These are phyloP conservation scores for Luperina testacea DNA, from an alignment of 2,888 invertebrate species.

Conservation along the genomic window DNA sequence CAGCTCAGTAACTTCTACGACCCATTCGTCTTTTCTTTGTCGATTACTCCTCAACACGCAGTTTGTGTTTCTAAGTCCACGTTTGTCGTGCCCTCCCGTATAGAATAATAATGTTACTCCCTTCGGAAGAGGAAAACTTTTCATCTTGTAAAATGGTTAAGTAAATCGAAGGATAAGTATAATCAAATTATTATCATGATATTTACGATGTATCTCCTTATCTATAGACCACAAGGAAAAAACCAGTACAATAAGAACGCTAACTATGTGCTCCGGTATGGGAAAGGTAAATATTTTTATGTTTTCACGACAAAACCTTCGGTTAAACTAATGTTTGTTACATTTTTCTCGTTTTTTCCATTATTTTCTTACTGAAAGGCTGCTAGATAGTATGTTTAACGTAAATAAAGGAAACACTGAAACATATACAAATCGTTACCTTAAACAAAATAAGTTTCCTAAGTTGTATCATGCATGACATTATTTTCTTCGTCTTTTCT, in stretches of 20 bases:
- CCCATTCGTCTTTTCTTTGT: not conserved
- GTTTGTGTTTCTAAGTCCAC: not conserved
- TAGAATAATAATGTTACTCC: no score
- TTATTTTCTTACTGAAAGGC: not conserved
- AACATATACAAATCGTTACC: not conserved
- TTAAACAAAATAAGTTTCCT: not conserved
- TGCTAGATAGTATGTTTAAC: conserved; percentile 9
- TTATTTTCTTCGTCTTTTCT: not conserved
- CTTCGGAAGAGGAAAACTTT: conserved; percentile 2
- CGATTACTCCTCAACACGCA: not conserved
- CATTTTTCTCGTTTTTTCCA: conserved; percentile 39
- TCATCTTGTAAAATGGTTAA: not conserved
- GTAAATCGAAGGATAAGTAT: not conserved
- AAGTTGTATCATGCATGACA: not conserved
- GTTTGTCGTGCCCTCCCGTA: not conserved
- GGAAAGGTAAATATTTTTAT: conserved; percentile 56
- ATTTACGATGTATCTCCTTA: conserved; percentile 18
- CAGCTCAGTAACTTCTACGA: not conserved
- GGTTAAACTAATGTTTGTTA: conserved; percentile 39
- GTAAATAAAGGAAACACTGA: conserved; percentile 16
- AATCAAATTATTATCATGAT: conserved; percentile 15
- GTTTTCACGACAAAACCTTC: conserved; percentile 45
- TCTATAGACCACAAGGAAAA: conserved; percentile 37
- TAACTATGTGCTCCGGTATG: conserved; percentile 42
- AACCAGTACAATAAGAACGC: conserved; percentile 46